phyloP scores from a whole-genome alignment of 2,113 vertebrate species.

The Ageneiosus marmoratus region DNA sequence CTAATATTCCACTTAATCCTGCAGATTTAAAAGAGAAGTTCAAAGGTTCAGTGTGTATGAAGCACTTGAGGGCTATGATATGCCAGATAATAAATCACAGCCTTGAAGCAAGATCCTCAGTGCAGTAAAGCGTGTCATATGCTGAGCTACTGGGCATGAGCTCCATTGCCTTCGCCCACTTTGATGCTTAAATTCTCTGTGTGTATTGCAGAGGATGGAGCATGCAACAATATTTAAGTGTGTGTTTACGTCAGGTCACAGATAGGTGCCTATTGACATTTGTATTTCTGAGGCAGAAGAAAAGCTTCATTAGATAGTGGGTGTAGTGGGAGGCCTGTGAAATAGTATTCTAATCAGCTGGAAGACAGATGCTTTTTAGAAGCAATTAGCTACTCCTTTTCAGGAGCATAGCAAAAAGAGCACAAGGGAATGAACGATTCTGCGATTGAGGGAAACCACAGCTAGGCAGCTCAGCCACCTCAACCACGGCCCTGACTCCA shows the following conservation, averaged over 20 bases:
- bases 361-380: slow-evolving; percentile 27
- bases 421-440: slow-evolving; percentile 11
- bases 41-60: slow-evolving; percentile 41
- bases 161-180: slow-evolving; percentile 16
- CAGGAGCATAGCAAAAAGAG: slow-evolving; percentile 9
- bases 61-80: slow-evolving; percentile 38
- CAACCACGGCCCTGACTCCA: slow-evolving; percentile 67
- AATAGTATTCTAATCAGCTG: slow-evolving; percentile 10
- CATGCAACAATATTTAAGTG: neutral
- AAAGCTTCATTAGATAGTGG: neutral
- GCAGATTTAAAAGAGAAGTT: slow-evolving; percentile 43
- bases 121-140: slow-evolving; percentile 37
- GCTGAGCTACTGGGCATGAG: slow-evolving; percentile 25
- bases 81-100: slow-evolving; percentile 41
- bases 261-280: slow-evolving; percentile 12
- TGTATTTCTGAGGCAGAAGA: slow-evolving; percentile 10
- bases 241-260: neutral
- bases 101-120: slow-evolving; percentile 22
- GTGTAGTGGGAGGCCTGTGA: neutral
- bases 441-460: slow-evolving; percentile 25
- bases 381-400: slow-evolving; percentile 20
- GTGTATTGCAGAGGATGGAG: neutral
- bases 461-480: slow-evolving; percentile 54
- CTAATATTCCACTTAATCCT: slow-evolving; percentile 52
- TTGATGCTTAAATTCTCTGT: slow-evolving; percentile 28